A percentile compares a stretch with the other conserved stretches of the same genome.
Conservation (phyloP, 2,888 invertebrate species). For the Cataglyphis rosenhaueri region DNA sequence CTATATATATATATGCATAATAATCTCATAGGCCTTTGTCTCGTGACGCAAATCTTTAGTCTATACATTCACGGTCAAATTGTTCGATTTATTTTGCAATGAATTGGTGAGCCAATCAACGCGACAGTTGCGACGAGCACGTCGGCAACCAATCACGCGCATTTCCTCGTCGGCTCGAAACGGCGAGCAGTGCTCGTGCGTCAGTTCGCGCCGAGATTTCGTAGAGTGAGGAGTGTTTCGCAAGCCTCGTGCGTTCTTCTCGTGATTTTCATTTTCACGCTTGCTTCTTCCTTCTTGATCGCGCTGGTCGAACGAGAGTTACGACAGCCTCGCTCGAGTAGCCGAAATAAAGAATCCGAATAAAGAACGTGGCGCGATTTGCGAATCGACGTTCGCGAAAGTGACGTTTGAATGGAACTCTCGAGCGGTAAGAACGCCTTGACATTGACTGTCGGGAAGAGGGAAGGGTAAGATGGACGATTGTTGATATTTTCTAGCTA, state of each 20-base stretch:
- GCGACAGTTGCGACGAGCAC: background rate
- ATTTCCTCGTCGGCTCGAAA: slow-evolving; percentile 11
- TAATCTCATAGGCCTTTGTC: background rate
- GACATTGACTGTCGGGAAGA: slow-evolving; percentile 4
- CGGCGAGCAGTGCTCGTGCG: slow-evolving; percentile 50
- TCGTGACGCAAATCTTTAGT: slow-evolving; percentile 7
- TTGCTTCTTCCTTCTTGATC: background rate
- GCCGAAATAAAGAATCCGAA: background rate
- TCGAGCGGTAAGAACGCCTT: background rate
- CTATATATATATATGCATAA: background rate
- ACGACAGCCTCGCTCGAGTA: background rate
- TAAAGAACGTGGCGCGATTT: slow-evolving; percentile 17
- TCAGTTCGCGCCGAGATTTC: slow-evolving; percentile 75
- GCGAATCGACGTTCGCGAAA: slow-evolving; percentile 9
- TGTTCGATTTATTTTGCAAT: background rate
- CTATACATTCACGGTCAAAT: slow-evolving; percentile 1
- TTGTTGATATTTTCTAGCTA: background rate
- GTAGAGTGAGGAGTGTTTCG: slow-evolving; percentile 46
- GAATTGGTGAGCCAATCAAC: slow-evolving; percentile 13
- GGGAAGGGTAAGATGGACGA: slow-evolving; percentile 10
- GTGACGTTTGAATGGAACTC: background rate
- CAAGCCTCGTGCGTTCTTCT: background rate
- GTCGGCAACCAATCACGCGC: slow-evolving; percentile 27
- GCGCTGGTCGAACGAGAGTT: background rate
- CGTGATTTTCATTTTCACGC: background rate